Evolutionary conservation across 1,140 invertebrate species (phyloP).

Genomic region (Gryon sp.): DNA sequence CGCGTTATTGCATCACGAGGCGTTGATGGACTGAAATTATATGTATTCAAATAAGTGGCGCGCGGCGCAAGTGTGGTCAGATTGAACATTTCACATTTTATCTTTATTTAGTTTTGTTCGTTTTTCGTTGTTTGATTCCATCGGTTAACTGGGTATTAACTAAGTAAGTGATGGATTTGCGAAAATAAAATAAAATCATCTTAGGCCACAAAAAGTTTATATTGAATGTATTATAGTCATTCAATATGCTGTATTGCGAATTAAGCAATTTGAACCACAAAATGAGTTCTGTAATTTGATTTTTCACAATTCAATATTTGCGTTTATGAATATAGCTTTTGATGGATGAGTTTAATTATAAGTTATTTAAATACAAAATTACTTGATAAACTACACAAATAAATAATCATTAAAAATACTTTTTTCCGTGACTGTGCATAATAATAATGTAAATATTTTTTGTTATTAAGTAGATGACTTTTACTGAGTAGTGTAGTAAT

Average conservation of each 20-base stretch:
- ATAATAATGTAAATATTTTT: no score
- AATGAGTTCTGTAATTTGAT: no score
- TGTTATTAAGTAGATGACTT: no score
- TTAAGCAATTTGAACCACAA: constrained; percentile 2
- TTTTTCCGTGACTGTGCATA: no score
- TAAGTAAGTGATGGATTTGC: constrained; percentile 10
- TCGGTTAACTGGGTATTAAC: constrained; percentile 19
- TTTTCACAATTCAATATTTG: no score
- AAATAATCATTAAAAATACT: no score
- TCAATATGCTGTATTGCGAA: constrained; percentile 12
- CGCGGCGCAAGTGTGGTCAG: constrained; percentile 15
- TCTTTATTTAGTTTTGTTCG: no score
- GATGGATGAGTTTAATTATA: no score
- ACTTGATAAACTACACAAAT: no score
- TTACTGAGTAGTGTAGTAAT: no score
- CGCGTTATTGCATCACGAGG: constrained; percentile 50
- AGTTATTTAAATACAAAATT: no score
- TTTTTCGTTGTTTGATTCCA: not conserved
- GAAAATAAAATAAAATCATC: constrained; percentile 21
- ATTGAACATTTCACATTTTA: constrained; percentile 38
- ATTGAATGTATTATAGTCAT: constrained; percentile 2
- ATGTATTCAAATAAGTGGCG: constrained; percentile 48
- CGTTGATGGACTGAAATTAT: constrained; percentile 58
- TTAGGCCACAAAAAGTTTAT: not conserved
- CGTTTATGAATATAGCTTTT: no score